Evolutionary conservation across 2,113 vertebrate genomes (phyloP).

Genomic region (Prochilodus magdalenae): DNA sequence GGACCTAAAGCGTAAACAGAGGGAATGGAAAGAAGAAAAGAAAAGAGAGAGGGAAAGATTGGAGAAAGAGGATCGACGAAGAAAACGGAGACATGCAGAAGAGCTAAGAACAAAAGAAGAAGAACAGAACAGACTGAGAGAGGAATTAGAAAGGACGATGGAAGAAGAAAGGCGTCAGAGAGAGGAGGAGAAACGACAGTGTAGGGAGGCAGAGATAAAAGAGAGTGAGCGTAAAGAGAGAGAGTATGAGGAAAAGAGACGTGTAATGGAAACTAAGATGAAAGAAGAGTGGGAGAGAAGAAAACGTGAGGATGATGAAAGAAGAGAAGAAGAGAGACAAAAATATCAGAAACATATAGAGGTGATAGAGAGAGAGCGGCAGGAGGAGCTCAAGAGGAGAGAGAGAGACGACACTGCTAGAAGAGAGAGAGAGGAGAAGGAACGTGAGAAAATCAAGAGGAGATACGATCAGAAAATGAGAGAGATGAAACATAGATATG

Average conservation of each 20-base stretch:
- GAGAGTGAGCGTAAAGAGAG: background rate
- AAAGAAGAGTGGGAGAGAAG: conserved; percentile 8
- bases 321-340: background rate
- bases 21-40: too few relatives aligned
- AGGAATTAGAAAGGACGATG: background rate
- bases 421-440: background rate
- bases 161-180: background rate
- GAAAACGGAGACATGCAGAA: too few relatives aligned
- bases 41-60: too few relatives aligned
- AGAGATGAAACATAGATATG: background rate
- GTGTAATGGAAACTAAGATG: background rate
- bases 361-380: background rate
- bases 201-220: background rate
- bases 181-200: background rate
- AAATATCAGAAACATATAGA: background rate
- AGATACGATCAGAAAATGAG: background rate
- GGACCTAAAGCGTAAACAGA: too few relatives aligned
- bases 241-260: background rate
- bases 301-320: background rate
- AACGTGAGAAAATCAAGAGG: background rate
- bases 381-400: background rate
- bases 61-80: too few relatives aligned
- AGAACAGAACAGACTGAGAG: too few relatives aligned
- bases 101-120: too few relatives aligned
- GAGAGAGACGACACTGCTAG: background rate